Evolutionary conservation across 2,888 invertebrate genomes (phyloP), one percentile per base, ranked within the genome.

Genomic region (Coelinius sp.): DNA sequence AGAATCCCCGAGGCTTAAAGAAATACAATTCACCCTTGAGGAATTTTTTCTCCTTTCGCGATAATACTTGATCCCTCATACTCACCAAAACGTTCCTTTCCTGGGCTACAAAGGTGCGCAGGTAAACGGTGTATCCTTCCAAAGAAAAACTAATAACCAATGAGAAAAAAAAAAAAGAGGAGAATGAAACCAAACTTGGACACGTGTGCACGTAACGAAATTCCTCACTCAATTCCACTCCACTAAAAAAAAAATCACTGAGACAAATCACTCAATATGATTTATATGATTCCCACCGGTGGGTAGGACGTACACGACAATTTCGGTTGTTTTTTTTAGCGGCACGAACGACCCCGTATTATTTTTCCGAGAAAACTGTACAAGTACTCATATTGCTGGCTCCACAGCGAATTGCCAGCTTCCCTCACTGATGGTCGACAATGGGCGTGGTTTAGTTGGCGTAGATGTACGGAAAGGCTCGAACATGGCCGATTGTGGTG

Each of bases 361-460:
- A 56, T 76, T 81, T 77, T 77, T 74, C 78, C 79, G 78, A 78
- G 76, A 79, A 81, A 82, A 82, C 83, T 76, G 75, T 79, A 76
- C 78, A 79, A 79, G 74, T 80, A 76, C 77, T 81, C 79, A 79
- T 80, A 75, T 78, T 79, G 79, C 63, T 79, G 81, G 75, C 79
- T 78, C 77, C 75, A 73, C 77, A 72, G 79, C 78, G 79, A 82
- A 82, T 81, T 82, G 77, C 79, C 80, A 80, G 79, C 80, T 78
- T 44, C 49, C 12, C 80, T 78, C 79, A 77, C 76, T 74, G 77
- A 71, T 66, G 17, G 66, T 41, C 66, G 59, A 59, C 73, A 64
- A 78, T 80, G 80, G 83, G 83, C 82, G 83, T 83, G 81, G 81
- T 68, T 81, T 82, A 78, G 14, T 8, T 41, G 20, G 52, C 77